Evolutionary conservation across 2,888 invertebrate species (phyloP), one percentile per base, ranked within the genome.

Genomic region (Lasius platythorax): DNA sequence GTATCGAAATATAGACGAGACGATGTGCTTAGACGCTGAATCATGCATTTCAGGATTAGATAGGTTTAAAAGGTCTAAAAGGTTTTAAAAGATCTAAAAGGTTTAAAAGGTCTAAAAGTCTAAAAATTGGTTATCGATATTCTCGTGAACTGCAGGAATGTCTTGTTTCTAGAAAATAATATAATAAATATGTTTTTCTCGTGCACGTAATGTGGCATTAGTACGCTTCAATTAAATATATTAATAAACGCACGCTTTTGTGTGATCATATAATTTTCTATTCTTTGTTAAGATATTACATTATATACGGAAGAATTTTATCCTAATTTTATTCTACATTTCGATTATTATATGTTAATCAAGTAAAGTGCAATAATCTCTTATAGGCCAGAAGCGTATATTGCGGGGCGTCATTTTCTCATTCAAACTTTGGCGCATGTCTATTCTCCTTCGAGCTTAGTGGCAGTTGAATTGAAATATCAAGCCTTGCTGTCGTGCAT

Each of bases 381-480:
- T 12, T 15, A 43, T n/a, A n/a, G 5, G 5, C n/a, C 11, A 33
- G 30, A 70, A 53, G 5, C 53, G n/a, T 50, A 50, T 6, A n/a
- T 6, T 50, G 50, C 53, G 2, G 1, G 6, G 28, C 18, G 11
- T 46, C 15, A 40, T 46, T 78, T 46, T 23, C 12, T 46, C 11
- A n/a, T 23, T 46, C 28, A 4, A 72, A 37, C 12, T 70, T 70
- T 12, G 33, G 53, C 33, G 70, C 12, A 12, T 46, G 43, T 72
- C 40, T 72, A 40, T 58, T 37, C n/a, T 72, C 23, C 46, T 63
- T 18, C 12, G 53, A 30, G 58, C 66, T 78, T n/a, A 50, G 46
- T 46, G 72, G 61, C 50, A 23, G 72, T 50, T 37, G 50, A 73
- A 81, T 81, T 50, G 87, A 89, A 89, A 89, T 85, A 84, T 89